Percentiles rank a stretch among this genome's conserved stretches.
These are phyloP conservation scores for Rhodinocichla rosea DNA, from an alignment of 2,113 vertebrate species.

Conservation along the genomic window DNA sequence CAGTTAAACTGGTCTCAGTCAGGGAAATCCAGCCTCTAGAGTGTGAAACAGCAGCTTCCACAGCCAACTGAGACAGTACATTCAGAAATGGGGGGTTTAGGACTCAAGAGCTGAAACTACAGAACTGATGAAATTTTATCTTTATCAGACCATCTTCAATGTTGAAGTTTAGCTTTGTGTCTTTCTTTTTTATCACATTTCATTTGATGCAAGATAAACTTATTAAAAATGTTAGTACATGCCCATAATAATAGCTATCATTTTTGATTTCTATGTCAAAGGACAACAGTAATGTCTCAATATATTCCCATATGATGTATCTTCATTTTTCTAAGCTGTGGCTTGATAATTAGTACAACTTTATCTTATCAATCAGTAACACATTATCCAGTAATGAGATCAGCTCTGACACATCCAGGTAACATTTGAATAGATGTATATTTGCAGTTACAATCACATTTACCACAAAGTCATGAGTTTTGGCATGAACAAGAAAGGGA, in stretches of 20 bases:
- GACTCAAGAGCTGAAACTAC: neutral
- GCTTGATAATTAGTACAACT: neutral
- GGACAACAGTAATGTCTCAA: neutral
- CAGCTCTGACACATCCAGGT: neutral
- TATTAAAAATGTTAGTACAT: neutral
- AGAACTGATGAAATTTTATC: neutral
- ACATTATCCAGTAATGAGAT: neutral
- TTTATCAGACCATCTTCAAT: neutral
- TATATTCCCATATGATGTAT: neutral
- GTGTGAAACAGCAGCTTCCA: neutral
- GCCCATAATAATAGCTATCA: neutral
- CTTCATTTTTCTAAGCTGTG: neutral
- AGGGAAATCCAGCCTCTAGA: neutral
- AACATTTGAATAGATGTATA: neutral
- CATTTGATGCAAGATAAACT: neutral
- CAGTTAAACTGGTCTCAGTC: neutral
- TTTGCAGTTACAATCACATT: neutral
- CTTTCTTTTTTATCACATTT: neutral
- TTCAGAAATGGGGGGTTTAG: neutral
- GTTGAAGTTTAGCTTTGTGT: accelerated
- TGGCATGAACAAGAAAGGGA: neutral
- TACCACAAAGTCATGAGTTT: neutral
- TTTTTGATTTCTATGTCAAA: neutral
- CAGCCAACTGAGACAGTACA: neutral
- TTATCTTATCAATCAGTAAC: neutral